A percentile compares a stretch with the other conserved stretches of the same genome.
Conservation (phyloP, 2,113 vertebrate species). For the Larimichthys polyactis region DNA sequence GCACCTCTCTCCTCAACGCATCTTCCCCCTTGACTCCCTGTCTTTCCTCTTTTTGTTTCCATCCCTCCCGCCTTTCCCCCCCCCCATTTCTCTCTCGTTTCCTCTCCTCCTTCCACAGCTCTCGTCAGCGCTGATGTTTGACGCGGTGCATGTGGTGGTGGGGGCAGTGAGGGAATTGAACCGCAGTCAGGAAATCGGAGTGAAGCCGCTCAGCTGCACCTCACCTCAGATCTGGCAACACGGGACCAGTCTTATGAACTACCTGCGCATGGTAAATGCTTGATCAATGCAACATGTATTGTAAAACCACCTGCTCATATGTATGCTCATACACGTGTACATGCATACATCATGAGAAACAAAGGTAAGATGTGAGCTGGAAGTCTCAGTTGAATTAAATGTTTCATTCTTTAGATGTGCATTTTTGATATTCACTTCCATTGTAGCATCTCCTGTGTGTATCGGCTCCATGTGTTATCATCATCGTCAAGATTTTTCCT, state of each 20-base stretch:
- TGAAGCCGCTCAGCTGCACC: constrained; percentile 92
- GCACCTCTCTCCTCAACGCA: constrained; percentile 33
- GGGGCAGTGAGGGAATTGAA: constrained; percentile 93
- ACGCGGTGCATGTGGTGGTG: constrained; percentile 95
- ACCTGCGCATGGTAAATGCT: constrained; percentile 72
- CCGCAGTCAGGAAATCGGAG: constrained; percentile 94
- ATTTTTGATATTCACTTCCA: not conserved
- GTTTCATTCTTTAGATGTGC: not conserved
- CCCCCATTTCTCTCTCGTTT: not conserved
- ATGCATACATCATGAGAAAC: constrained; percentile 12
- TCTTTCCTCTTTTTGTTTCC: constrained; percentile 14
- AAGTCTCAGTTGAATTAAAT: not conserved
- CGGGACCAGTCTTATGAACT: constrained; percentile 89
- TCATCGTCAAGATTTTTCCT: not conserved
- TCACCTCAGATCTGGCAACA: constrained; percentile 95
- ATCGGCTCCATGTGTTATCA: not conserved
- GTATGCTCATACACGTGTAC: not conserved
- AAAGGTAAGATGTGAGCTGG: not conserved
- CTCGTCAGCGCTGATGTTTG: constrained; percentile 93
- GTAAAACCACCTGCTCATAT: constrained; percentile 4
- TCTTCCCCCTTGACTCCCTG: constrained; percentile 35
- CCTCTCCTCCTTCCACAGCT: constrained; percentile 81
- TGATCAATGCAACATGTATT: constrained; percentile 18
- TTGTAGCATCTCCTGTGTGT: not conserved
- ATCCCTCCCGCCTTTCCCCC: not conserved